Base-by-base conservation (phyloP, 2,888 invertebrate species). In the Rhagium mordax region DNA sequence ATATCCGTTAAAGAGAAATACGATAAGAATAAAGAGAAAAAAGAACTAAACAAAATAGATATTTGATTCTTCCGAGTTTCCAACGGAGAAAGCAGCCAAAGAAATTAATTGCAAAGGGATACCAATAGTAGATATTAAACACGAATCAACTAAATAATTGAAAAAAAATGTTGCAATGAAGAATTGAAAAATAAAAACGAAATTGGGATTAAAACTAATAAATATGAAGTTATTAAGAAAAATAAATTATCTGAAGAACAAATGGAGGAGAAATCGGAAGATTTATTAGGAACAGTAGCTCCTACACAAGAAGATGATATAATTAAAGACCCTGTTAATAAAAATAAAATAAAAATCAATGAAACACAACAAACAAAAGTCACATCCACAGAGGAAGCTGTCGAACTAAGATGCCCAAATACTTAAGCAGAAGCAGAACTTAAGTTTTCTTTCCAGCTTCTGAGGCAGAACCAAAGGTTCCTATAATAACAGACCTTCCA, bases 371-470 rank as follows among this genome's bases (percentile, higher is more conserved):
- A 85, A 71, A 86, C 88, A 0, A 85, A 86, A 70, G 81, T 87
- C 0, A 83, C 84, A 0, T 83, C 82, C 74, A 82, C 86, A 48
- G 81, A 79, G 64, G 88, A 84, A 51, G 84, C 82, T 61, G 77
- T 77, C 49, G 82, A 88, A 61, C 91, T 41, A 87, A 88, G 78
- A 72, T 88, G 18, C 89, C 88, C 0, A 89, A 88, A 84, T 85
- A 89, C 74, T 78, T 88, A 73, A 80, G 89, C 20, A 89, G 89
- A 74, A 90, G 90, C 79, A 84, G 88, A 82, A 89, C n/a, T n/a
- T 89, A 60, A 85, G 75, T 21, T 81, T 83, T 65, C 87, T 10
- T 90, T 89, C 81, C 90, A 90, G 48, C 89, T 90, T 76, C 85
- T 1, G 87, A 87, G 79, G 49, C 75, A 73, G 81, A 85, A 77